Evolutionary conservation across 2,113 vertebrate species (phyloP).

Genomic region (Colinus virginianus): DNA sequence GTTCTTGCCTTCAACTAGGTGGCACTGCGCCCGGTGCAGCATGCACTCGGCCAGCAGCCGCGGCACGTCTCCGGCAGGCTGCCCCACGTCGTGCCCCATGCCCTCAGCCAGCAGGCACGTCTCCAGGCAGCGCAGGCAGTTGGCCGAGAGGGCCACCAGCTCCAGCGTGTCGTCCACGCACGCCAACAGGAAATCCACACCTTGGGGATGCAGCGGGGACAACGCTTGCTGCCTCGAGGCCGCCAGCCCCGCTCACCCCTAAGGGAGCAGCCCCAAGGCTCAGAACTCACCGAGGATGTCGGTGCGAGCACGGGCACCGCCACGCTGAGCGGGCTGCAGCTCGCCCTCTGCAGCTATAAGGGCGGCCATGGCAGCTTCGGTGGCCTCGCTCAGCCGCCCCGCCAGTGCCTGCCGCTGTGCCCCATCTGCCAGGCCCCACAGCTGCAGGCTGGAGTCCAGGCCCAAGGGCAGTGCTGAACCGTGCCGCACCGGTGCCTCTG

Average conservation of each 20-base stretch:
- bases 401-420: not conserved
- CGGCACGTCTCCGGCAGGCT: not conserved
- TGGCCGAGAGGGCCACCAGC: slow-evolving; percentile 34
- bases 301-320: not conserved
- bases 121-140: slow-evolving; percentile 49
- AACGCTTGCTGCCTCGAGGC: rapidly evolving
- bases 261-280: not conserved
- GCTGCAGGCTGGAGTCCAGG: slow-evolving; percentile 50
- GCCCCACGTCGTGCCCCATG: slow-evolving; percentile 31
- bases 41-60: slow-evolving; percentile 33
- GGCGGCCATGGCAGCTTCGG: not conserved
- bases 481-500: not conserved
- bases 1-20: slow-evolving; percentile 55
- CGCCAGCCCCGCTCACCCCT: too few relatives aligned
- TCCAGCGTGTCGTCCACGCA: slow-evolving; percentile 10
- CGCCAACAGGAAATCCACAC: slow-evolving; percentile 40
- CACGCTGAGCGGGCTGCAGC: slow-evolving; percentile 30
- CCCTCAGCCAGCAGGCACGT: slow-evolving; percentile 38
- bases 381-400: not conserved
- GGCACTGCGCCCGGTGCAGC: slow-evolving; percentile 34
- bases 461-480: slow-evolving; percentile 26
- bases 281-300: slow-evolving; percentile 31
- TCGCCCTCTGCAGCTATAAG: not conserved
- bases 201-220: not conserved
- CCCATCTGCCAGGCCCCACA: slow-evolving; percentile 5